Evolutionary conservation across 1,140 invertebrate genomes (phyloP), one percentile per base, ranked within the genome.

Genomic region (Bombus vancouverensis): DNA sequence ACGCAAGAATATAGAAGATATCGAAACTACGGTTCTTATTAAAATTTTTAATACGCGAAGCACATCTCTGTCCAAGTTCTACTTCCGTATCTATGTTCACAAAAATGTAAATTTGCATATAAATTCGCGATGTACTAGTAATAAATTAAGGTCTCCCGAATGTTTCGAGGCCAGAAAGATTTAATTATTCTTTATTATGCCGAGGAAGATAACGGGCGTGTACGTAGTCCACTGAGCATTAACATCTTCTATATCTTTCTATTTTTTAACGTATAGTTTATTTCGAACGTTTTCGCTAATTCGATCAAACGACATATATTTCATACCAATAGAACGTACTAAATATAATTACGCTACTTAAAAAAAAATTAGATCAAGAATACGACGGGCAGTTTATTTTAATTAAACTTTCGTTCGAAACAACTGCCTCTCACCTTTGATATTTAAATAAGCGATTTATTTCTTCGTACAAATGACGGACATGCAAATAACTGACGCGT

Each of bases 401-500:
- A 73, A 44, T 73, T 32, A 32, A 73, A n/a, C 4, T 32, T 73
- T 47, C n/a, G 18, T 73, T 44, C n/a, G 10, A 28, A 42, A 71
- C 70, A 42, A 73, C n/a, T n/a, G 28, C 13, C 28, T 44, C 71
- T 73, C 71, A 73, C 39, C 42, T 73, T 73, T 73, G 39, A n/a
- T 73, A 47, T 32, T 42, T 73, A 22, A 44, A 47, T 73, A 73
- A 44, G n/a, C 15, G 42, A n/a, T 73, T 73, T 32, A 73, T 73
- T 18, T 47, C 28, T 44, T 32, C 42, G 71, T 47, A 73, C 13
- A 44, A 18, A 47, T 32, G 71, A 47, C 71, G 28, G n/a, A 22
- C 28, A 44, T 73, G 71, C 71, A 73, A 73, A 73, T 73, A 73
- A 47, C n/a, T 18, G n/a, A 22, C 42, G 71, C 71, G 15, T n/a